phyloP scores from a whole-genome alignment of 2,888 invertebrate species.

The Eurytoma adleriae region DNA sequence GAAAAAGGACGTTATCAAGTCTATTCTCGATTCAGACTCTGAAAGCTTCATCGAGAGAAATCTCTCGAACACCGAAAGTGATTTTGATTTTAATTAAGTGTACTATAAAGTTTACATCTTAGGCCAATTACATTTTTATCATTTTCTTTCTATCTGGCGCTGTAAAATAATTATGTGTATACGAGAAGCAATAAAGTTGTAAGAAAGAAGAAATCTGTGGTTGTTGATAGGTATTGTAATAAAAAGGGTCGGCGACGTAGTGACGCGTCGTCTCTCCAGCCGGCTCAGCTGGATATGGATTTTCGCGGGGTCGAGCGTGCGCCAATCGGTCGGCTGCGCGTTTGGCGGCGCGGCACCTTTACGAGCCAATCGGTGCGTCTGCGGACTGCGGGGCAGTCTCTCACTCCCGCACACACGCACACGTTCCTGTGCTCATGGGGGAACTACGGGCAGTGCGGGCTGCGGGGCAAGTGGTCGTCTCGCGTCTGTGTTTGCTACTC shows the following conservation, averaged over 20 bases:
- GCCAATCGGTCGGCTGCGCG: conserved; percentile 61
- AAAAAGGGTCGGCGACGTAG: not conserved
- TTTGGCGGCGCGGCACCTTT: conserved; percentile 41
- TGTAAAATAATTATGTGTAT: conserved; percentile 6
- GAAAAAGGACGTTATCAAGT: conserved; percentile 68
- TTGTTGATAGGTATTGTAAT: no score
- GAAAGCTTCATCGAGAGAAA: conserved; percentile 72
- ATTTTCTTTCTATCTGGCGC: conserved; percentile 12
- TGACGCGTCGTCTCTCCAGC: no score
- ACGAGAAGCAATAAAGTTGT: no score
- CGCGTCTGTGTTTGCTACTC: no score
- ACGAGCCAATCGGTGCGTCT: not conserved
- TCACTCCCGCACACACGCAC: not conserved
- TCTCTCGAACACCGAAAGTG: conserved; percentile 72
- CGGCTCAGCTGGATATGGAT: conserved; percentile 65
- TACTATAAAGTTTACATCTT: not conserved
- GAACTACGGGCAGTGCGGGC: not conserved
- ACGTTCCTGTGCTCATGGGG: not conserved
- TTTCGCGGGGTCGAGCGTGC: conserved; percentile 65
- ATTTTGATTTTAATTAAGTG: conserved; percentile 72
- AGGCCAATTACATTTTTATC: not conserved
- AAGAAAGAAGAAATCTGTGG: not conserved
- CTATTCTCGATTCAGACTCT: conserved; percentile 71
- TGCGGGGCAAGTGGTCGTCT: no score
- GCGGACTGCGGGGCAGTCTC: not conserved